Conservation (phyloP, 2,888 invertebrate genomes). For the Lucinisca nassula region DNA sequence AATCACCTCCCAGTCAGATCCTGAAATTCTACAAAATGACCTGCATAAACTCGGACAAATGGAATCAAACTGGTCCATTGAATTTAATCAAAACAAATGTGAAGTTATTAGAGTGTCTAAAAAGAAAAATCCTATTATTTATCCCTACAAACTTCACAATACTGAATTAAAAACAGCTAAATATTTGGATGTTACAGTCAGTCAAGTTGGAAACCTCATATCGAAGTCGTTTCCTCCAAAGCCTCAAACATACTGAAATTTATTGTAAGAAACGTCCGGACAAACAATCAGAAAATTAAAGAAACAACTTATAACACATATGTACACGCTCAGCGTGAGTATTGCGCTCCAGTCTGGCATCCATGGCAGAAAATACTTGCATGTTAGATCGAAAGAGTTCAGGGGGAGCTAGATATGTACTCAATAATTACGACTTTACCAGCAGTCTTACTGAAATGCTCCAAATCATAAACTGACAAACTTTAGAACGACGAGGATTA, state of each 20-base stretch:
- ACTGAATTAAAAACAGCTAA: constrained; percentile 20
- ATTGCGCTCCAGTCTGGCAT: constrained; percentile 19
- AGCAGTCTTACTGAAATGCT: constrained; percentile 23
- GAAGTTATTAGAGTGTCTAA: constrained; percentile 17
- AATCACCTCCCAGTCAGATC: background rate
- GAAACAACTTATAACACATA: constrained; percentile 24
- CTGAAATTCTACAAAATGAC: background rate
- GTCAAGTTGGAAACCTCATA: constrained; percentile 7
- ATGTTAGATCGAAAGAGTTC: constrained; percentile 6
- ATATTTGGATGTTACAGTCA: constrained; percentile 13
- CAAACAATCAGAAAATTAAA: constrained; percentile 17
- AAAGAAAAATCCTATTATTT: constrained; percentile 7
- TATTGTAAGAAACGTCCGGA: background rate
- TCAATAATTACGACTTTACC: constrained; percentile 1
- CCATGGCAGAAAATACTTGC: background rate
- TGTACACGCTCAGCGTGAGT: constrained; percentile 11
- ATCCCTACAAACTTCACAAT: constrained; percentile 16
- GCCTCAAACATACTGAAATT: background rate
- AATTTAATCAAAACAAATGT: constrained; percentile 30
- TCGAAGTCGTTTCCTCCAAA: background rate
- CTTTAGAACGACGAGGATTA: background rate
- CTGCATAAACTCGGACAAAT: background rate
- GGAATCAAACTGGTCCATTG: background rate
- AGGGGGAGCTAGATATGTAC: constrained; percentile 18
- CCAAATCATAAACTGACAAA: background rate